Evolutionary conservation across 1,140 invertebrate genomes (phyloP), one percentile per base, ranked within the genome.

Genomic region (Coenobita brevimanus): DNA sequence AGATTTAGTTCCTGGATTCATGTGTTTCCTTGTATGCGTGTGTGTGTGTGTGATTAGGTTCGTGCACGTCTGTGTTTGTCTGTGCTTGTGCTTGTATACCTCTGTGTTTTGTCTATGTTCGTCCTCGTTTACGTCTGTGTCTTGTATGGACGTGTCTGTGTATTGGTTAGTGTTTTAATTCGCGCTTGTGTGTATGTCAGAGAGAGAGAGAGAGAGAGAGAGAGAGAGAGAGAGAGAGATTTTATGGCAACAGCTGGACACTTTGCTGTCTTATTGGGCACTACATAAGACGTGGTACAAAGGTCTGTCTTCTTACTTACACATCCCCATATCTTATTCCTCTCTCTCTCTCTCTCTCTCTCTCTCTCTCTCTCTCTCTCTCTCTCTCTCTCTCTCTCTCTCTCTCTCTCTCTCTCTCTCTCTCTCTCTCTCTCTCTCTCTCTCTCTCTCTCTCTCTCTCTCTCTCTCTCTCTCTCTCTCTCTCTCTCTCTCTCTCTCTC

Each of bases 351-450:
- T 75, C 36, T 41, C 71, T 41, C 36, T 41, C 71, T 41, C 36
- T 75, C 69, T 73, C 27, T 73, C 27, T 73, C 69, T 13, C 75
- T 78, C 75, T 17, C 46, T 54, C 75, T 46, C 24, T 17, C 15
- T 17, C 24, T 78, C 41, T 78, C 15, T 50, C 50, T 62, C 50
- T n/a, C 57, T 38, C 24, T 62, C 33, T 57, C 30, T 33, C 46
- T 80, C 50, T 62, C 54, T 27, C 78, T 80, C 24, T 27, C 46
- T 67, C 60, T 67, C 57, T 54, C 10, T 3, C 38, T 33, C 3
- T 33, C 21, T 24, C 1, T 33, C 30, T 71, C 21, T 71, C n/a
- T 78, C 10, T 78, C 30, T 60, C 15, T 36, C 30, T 24, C 30
- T 27, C 15, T 27, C 17, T 36, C 50, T 43, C 27, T 38, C 27